A percentile compares a stretch with the other conserved stretches of the same genome.
phyloP scores from a whole-genome alignment of 2,888 invertebrate species.

The Protodeltote pygarga region DNA sequence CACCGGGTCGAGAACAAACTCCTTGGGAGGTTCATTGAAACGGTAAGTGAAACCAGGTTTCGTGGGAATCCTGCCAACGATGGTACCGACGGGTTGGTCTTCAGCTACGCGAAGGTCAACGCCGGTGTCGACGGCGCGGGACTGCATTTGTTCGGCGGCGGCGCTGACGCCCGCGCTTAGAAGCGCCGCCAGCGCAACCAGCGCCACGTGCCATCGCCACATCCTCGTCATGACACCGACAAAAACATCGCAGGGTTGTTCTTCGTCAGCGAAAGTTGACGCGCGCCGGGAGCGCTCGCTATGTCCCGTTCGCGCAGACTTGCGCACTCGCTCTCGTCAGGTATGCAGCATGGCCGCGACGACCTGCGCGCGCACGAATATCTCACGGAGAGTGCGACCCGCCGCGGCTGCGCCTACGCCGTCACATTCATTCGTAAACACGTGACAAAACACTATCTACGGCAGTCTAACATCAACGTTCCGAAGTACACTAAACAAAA shows the following conservation, averaged over 20 bases:
- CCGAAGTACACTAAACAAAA: slow-evolving; percentile 40
- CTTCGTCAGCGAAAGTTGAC: slow-evolving; percentile 75
- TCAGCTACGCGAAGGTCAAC: slow-evolving; percentile 95
- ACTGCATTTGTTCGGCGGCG: slow-evolving; percentile 91
- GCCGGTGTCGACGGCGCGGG: slow-evolving; percentile 94
- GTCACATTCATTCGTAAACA: slow-evolving; percentile 85
- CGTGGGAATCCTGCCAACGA: slow-evolving; percentile 95
- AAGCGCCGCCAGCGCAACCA: slow-evolving; percentile 79
- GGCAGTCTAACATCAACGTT: slow-evolving; percentile 49
- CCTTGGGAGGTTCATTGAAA: slow-evolving; percentile 96
- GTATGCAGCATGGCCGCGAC: slow-evolving; percentile 87
- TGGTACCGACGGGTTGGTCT: slow-evolving; percentile 93
- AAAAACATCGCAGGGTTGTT: slow-evolving; percentile 78
- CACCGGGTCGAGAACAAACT: slow-evolving; percentile 93
- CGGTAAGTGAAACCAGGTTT: slow-evolving; percentile 96
- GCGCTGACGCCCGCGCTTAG: slow-evolving; percentile 70
- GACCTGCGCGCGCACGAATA: slow-evolving; percentile 85
- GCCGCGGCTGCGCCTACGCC: slow-evolving; percentile 82
- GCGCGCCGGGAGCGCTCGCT: slow-evolving; percentile 72
- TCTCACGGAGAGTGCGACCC: slow-evolving; percentile 84
- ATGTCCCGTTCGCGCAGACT: slow-evolving; percentile 83
- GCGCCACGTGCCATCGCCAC: slow-evolving; percentile 83
- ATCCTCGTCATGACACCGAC: slow-evolving; percentile 79
- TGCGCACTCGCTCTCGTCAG: slow-evolving; percentile 83
- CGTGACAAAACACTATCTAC: slow-evolving; percentile 80